Percentiles rank a stretch among this genome's conserved stretches.
Evolutionary conservation across 2,888 invertebrate species (phyloP).

Genomic region (Malacosoma neustria): DNA sequence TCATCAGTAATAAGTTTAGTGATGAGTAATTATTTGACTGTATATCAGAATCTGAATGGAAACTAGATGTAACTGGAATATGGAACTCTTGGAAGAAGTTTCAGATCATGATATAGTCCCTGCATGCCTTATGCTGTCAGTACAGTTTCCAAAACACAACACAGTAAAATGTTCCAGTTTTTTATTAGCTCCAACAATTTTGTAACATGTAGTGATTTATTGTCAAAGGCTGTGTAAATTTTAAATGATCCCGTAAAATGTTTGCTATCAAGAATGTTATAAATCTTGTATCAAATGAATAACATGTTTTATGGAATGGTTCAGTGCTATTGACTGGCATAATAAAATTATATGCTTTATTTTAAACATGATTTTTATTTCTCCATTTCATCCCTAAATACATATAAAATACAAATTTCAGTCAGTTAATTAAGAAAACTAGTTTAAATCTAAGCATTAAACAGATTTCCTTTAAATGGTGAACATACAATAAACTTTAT

Average conservation of each 20-base stretch:
- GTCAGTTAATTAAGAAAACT: no score
- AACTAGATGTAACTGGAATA: no score
- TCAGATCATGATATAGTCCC: no score
- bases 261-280: slow-evolving; percentile 49
- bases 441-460: no score
- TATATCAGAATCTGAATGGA: no score
- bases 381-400: no score
- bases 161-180: slow-evolving; percentile 38
- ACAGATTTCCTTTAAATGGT: no score
- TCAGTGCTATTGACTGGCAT: slow-evolving; percentile 73
- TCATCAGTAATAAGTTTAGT: no score
- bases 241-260: slow-evolving; percentile 46
- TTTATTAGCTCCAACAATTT: slow-evolving; percentile 67
- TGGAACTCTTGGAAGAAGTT: no score
- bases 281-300: slow-evolving; percentile 62
- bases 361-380: slow-evolving; percentile 64
- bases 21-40: no score
- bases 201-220: slow-evolving; percentile 70
- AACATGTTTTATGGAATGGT: slow-evolving; percentile 67
- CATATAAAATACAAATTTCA: slow-evolving; percentile 9
- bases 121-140: no score
- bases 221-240: slow-evolving; percentile 71
- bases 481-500: no score
- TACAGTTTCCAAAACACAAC: neutral
- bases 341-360: slow-evolving; percentile 75